A percentile compares a stretch with the other conserved stretches of the same genome.
phyloP scores from a whole-genome alignment of 2,113 vertebrate genomes.

The Ceyx margarethae region DNA sequence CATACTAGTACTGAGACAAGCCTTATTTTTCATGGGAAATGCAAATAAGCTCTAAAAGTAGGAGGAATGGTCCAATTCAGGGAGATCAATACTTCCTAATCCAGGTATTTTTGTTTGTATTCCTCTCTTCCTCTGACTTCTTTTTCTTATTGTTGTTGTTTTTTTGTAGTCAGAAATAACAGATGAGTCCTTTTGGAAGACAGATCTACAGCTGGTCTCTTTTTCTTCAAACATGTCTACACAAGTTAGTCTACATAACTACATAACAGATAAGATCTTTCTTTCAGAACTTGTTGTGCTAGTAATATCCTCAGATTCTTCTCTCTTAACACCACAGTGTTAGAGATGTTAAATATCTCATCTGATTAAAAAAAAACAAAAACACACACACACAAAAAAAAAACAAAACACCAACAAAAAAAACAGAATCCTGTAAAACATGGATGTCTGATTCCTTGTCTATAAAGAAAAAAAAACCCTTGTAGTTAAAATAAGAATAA shows the following conservation, averaged over 20 bases:
- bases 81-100: background rate
- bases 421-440: background rate
- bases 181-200: slow-evolving; percentile 25
- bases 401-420: background rate
- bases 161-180: background rate
- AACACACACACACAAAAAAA: background rate
- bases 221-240: background rate
- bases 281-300: background rate
- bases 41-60: background rate
- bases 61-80: background rate
- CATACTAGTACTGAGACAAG: background rate
- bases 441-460: background rate
- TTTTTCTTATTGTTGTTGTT: background rate
- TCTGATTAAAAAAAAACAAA: background rate
- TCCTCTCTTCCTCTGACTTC: background rate
- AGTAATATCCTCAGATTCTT: slow-evolving; percentile 14
- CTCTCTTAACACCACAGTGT: background rate
- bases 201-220: slow-evolving; percentile 1
- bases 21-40: background rate
- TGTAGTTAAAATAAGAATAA: background rate
- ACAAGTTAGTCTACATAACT: slow-evolving; percentile 13
- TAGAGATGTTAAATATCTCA: background rate
- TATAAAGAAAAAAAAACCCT: background rate
- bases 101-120: background rate
- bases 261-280: background rate